Conservation (phyloP, 2,797 vertebrate species). For the Brachymystax lenok region DNA sequence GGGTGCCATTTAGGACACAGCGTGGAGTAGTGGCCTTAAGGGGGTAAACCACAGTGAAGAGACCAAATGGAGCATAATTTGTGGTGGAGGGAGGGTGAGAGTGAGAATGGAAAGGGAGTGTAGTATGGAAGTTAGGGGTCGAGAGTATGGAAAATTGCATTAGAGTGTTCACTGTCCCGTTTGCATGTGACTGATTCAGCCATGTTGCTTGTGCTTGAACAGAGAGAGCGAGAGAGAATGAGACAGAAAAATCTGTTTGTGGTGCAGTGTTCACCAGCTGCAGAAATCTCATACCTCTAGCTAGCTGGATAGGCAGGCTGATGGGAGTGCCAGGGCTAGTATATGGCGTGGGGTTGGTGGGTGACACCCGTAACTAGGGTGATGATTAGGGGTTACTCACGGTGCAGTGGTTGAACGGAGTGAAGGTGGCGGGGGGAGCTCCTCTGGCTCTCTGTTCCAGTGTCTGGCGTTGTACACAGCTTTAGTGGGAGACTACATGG, state of each 20-base stretch:
- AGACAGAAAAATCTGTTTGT: conserved; percentile 2
- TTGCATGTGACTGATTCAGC: too few species aligned
- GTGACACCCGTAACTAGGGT: neutral
- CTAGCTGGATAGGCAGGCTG: neutral
- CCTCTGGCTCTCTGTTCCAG: conserved; percentile 89
- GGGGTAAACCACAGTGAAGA: neutral
- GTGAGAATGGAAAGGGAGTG: conserved; percentile 5
- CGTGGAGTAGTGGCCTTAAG: neutral
- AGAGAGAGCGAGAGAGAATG: too few species aligned
- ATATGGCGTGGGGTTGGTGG: neutral
- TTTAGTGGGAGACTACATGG: conserved; percentile 83
- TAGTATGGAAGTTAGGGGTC: too few species aligned
- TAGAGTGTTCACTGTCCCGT: too few species aligned
- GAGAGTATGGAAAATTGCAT: too few species aligned
- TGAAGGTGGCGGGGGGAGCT: conserved; percentile 73
- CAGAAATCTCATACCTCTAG: too few species aligned
- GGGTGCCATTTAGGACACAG: too few species aligned
- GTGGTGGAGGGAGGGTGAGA: neutral
- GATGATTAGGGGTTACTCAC: conserved; percentile 70
- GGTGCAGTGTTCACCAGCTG: neutral
- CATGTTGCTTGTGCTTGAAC: too few species aligned
- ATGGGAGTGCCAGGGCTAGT: too few species aligned
- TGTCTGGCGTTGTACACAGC: conserved; percentile 91
- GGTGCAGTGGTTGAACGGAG: conserved; percentile 77
- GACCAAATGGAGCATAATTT: neutral